phyloP scores from a whole-genome alignment of 2,888 invertebrate species.

The Lacanobia wlatinum region DNA sequence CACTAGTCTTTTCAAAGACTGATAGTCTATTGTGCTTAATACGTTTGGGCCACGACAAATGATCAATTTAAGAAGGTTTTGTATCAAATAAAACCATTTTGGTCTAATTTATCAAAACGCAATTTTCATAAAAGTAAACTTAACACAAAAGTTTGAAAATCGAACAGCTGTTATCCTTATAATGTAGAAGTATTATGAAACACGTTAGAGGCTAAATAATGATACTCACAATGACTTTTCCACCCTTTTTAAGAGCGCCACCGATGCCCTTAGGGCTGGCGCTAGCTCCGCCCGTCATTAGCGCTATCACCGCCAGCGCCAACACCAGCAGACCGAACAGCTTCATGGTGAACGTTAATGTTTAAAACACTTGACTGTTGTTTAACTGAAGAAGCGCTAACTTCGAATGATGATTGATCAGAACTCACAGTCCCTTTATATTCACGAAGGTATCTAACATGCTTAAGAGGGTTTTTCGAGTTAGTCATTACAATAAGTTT shows the following conservation, averaged over 20 bases:
- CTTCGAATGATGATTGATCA: slow-evolving; percentile 35
- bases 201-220: no score
- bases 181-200: no score
- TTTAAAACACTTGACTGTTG: neutral
- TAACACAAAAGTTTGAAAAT: no score
- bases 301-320: slow-evolving; percentile 45
- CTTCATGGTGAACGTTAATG: slow-evolving; percentile 32
- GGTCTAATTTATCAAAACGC: no score
- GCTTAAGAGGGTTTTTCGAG: slow-evolving; percentile 21
- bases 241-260: slow-evolving; percentile 65
- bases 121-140: no score
- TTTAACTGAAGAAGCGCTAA: slow-evolving; percentile 20
- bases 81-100: no score
- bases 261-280: slow-evolving; percentile 46
- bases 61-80: no score
- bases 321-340: slow-evolving; percentile 43
- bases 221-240: slow-evolving; percentile 66
- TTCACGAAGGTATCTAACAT: neutral
- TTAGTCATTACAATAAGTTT: slow-evolving; percentile 31
- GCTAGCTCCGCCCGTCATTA: slow-evolving; percentile 43
- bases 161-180: no score
- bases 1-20: no score
- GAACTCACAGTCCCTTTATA: slow-evolving; percentile 19
- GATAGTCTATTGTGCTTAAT: no score
- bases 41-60: no score